A percentile compares a stretch with the other conserved stretches of the same genome.
These are phyloP conservation scores for Gastrophysa polygoni DNA, from an alignment of 2,888 invertebrate species.

Conservation along the genomic window DNA sequence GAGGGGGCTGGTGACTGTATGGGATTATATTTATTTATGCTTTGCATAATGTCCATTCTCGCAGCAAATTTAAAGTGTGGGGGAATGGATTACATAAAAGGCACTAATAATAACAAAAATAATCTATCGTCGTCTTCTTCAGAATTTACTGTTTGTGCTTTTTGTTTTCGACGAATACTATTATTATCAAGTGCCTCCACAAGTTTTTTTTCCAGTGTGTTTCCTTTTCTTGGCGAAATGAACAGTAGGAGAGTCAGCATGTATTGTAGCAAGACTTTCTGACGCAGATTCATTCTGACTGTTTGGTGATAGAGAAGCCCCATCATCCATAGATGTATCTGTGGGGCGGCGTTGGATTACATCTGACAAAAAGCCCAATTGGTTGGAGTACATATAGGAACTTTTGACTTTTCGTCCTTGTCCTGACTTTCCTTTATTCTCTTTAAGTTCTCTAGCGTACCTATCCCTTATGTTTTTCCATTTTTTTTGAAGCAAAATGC, in stretches of 20 bases:
- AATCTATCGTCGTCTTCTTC: conserved; percentile 21
- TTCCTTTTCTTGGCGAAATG: conserved; percentile 17
- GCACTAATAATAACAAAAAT: conserved; percentile 14
- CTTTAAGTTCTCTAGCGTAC: conserved; percentile 21
- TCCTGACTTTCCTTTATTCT: conserved; percentile 20
- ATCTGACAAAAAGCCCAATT: conserved; percentile 21
- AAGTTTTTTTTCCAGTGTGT: conserved; percentile 22
- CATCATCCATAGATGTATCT: conserved; percentile 20
- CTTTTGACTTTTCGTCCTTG: conserved; percentile 22
- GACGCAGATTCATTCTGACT: conserved; percentile 6
- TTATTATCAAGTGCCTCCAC: conserved; percentile 21
- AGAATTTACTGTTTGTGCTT: conserved; percentile 12
- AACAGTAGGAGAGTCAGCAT: conserved; percentile 10
- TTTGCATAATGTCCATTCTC: conserved; percentile 17
- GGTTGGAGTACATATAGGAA: conserved; percentile 23
- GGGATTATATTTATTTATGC: conserved; percentile 7
- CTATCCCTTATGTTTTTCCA: conserved; percentile 21
- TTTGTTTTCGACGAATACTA: conserved; percentile 20
- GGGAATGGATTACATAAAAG: conserved; percentile 15
- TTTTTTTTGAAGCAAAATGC: conserved; percentile 12
- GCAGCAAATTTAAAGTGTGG: conserved; percentile 17
- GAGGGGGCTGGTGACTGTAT: conserved; percentile 10
- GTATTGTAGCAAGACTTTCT: conserved; percentile 15
- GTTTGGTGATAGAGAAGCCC: conserved; percentile 6
- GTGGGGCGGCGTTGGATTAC: conserved; percentile 13